Evolutionary conservation across 2,797 vertebrate genomes (phyloP), one percentile per base, ranked within the genome.

Genomic region (Telmatherina bonti): DNA sequence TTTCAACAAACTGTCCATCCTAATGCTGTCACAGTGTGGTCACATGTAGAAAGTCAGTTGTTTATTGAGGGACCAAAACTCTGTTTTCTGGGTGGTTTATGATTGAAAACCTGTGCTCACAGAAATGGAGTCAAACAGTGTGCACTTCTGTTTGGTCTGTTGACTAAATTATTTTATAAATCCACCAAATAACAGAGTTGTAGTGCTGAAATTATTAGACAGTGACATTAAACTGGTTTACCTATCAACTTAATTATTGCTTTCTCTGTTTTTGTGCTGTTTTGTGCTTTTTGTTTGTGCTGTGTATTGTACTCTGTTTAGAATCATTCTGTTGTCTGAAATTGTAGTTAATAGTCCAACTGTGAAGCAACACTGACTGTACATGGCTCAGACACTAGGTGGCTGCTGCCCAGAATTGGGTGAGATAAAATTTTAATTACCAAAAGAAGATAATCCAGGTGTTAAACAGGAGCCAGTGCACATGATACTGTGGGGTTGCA

Each of bases 341-440:
- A 2, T 33, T 33, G 31, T 8, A 4, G 31, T 33, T 33, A 5
- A 36, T 31, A 69, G 58, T 63, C 49, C 53, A 8, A 31, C 33
- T 13, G 41, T 57, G 47, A 36, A 61, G 43, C 30, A 38, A 13
- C 72, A 49, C 7, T 74, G 52, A 71, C 52, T 79, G 27, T 61
- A 67, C 83, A 79, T 66, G 55, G 67, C 78, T 78, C 77, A 71
- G 61, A 83, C 63, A 41, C 18, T 74, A 84, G 70, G 51, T 84
- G 73, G 76, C 41, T 45, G 64, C 72, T 80, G 81, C 76, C 77
- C 62, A 63, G 15, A 58, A 30, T 64, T 64, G 36, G 67, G 71
- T 72, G 67, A 49, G 55, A 61, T 78, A 74, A 38, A 81, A 76
- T 77, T 76, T 74, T 70, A 72, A 58, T 47, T 68, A 81, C 71